Evolutionary conservation across 35 echinoderm and acorn worm species (phyloP).

Genomic region (Lytechinus pictus): DNA sequence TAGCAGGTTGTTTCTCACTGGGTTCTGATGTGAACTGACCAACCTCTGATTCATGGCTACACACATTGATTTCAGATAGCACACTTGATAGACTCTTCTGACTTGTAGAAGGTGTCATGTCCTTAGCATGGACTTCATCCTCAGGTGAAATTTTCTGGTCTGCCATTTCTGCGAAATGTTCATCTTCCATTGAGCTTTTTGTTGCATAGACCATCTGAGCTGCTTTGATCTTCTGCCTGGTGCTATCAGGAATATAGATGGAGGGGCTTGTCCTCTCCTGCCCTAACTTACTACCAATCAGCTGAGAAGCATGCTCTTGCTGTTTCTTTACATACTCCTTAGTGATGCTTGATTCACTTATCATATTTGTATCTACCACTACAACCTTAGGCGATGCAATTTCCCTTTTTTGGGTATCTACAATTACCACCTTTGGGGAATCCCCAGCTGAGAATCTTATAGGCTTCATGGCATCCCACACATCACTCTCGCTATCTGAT

Average conservation of each 20-base stretch:
- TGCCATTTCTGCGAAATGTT: not conserved
- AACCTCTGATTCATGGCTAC: conserved; percentile 76
- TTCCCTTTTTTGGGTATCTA: not conserved
- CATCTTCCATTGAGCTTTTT: not conserved
- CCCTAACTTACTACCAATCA: conserved; percentile 32
- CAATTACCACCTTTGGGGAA: conserved; percentile 29
- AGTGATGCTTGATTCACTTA: not conserved
- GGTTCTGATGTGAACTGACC: conserved; percentile 11
- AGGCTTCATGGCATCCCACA: not conserved
- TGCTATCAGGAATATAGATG: not conserved
- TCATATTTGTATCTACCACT: conserved; percentile 44
- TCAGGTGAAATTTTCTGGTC: not conserved
- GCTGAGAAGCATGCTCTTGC: conserved; percentile 1
- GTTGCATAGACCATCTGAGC: not conserved
- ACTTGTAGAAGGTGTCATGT: conserved; percentile 53
- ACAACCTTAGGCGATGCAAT: conserved; percentile 58
- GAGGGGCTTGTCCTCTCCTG: conserved; percentile 20
- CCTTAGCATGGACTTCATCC: not conserved
- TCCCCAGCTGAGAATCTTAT: conserved; percentile 36
- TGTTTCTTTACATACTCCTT: conserved; percentile 38
- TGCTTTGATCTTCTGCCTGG: conserved; percentile 20
- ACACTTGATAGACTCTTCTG: conserved; percentile 83
- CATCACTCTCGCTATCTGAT: conserved; percentile 12
- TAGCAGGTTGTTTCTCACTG: not conserved
- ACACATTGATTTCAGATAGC: conserved; percentile 66